Base-by-base conservation (phyloP, 1,140 invertebrate species). In the Drosophila miranda region DNA sequence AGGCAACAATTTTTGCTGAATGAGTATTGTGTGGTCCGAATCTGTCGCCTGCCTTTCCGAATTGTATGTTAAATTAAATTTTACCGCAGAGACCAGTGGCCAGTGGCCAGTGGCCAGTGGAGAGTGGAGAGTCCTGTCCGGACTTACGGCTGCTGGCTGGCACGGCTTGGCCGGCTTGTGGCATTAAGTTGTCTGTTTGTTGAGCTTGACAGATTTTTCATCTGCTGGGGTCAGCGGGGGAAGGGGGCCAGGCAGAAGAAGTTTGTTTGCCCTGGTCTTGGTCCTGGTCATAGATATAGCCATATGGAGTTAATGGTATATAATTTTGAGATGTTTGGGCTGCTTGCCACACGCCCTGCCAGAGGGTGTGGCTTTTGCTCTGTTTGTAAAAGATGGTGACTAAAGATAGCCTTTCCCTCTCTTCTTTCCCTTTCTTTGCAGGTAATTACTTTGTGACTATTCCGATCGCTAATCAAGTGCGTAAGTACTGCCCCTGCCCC, bases 51-150 rank as follows among this genome's bases (percentile, higher is more conserved):
- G 62, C 67, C 78, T 68, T 86, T 78, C 60, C 68, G 75, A 86
- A 88, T 87, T 82, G 75, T 82, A 88, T 83, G 82, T 87, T 82
- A 87, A 88, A 88, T 87, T 87, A 87, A 87, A 87, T 87, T 87
- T 82, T 78, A 87, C 82, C 82, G 82, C 82, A 88, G 82, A 78
- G 82, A 88, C 78, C 81, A 81, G 74, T 81, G 51, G 45, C 60
- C 68, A 30, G 28, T 30, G 28, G 28, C 2, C 2, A 30, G 28
- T 4, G 23, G 23, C 3, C 7, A 9, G 8, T 16, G 16, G 16
- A 19, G 78, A 1, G 16, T 19, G 16, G 16, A 19, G 78, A 26
- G 23, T 26, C 23, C 23, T 19, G 21, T 51, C 38, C 34, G 30
- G 51, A 49, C 41, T 46, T n/a, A n/a, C n/a, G 28, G 43, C 42